These are phyloP conservation scores for Erythrolamprus reginae DNA, from an alignment of 2,113 vertebrate genomes.

Conservation along the genomic window DNA sequence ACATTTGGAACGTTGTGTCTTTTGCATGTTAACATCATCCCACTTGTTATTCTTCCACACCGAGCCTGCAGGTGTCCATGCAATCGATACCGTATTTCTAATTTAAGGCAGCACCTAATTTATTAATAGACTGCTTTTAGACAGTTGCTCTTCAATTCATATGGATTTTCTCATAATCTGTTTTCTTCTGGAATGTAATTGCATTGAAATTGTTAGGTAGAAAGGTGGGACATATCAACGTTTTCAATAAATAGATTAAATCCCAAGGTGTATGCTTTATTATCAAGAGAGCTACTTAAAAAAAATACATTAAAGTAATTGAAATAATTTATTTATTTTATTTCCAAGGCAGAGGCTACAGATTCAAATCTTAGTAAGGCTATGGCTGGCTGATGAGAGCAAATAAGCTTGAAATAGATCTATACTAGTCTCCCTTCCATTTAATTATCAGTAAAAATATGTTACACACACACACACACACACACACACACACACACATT, in stretches of 20 bases:
- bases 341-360: too few relatives aligned
- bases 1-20: background rate
- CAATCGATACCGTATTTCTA: background rate
- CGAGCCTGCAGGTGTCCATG: background rate
- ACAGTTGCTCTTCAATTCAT: background rate
- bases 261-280: background rate
- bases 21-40: background rate
- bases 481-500: too few relatives aligned
- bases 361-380: too few relatives aligned
- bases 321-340: too few relatives aligned
- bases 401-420: too few relatives aligned
- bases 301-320: background rate
- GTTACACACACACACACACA: too few relatives aligned
- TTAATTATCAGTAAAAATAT: too few relatives aligned
- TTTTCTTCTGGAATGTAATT: background rate
- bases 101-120: background rate
- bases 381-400: too few relatives aligned
- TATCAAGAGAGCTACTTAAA: background rate
- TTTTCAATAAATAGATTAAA: background rate
- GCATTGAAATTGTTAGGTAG: background rate
- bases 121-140: background rate
- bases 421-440: too few relatives aligned
- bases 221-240: background rate
- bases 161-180: background rate
- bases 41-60: background rate